Evolutionary conservation across 2,113 vertebrate species (phyloP).

Genomic region (Pelecanoides urinatrix): DNA sequence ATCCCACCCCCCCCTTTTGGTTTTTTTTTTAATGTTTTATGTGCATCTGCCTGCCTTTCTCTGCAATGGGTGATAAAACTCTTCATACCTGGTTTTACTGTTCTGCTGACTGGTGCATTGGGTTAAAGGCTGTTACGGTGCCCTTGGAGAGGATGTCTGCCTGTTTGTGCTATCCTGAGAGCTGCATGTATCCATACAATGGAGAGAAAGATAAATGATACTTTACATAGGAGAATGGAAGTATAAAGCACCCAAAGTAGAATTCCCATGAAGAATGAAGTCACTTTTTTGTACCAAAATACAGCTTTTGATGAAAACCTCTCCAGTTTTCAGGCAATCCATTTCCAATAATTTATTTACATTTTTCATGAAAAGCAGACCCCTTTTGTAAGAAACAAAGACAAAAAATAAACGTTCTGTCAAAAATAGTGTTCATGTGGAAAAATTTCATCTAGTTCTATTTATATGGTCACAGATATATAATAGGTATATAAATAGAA

Average conservation of each 20-base stretch:
- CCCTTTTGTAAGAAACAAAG: not conserved
- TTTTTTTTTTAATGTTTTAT: not conserved
- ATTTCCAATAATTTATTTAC: not conserved
- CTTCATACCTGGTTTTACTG: not conserved
- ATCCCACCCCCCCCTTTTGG: too few relatives aligned
- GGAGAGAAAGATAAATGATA: not conserved
- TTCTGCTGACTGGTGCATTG: not conserved
- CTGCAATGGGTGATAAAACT: not conserved
- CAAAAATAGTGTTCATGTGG: not conserved
- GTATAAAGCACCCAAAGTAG: not conserved
- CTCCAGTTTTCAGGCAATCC: not conserved
- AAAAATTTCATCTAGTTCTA: not conserved
- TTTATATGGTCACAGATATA: not conserved
- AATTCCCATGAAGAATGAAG: not conserved
- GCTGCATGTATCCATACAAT: rapidly evolving
- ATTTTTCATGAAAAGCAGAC: not conserved
- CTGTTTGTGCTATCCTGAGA: not conserved
- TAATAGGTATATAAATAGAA: not conserved
- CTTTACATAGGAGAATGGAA: not conserved
- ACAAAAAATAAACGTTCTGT: not conserved
- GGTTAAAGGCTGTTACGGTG: not conserved
- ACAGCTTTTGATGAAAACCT: not conserved
- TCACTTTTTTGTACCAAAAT: not conserved
- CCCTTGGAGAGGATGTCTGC: not conserved
- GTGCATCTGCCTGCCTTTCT: not conserved